Evolutionary conservation across 1,140 invertebrate species (phyloP).

Genomic region (Hycleus phaleratus): DNA sequence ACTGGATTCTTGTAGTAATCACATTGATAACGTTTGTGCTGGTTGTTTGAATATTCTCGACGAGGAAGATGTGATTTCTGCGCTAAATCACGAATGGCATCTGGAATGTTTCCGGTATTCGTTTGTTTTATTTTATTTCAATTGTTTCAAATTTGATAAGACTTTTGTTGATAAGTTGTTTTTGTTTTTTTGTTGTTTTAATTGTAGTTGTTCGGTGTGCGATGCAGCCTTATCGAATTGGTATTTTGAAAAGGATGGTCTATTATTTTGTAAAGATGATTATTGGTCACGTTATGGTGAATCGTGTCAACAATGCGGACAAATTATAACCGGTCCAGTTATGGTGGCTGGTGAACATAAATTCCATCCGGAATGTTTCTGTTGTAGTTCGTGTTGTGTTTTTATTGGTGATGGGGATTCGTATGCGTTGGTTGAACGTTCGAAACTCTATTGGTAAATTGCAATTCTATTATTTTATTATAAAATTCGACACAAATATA

Average conservation of each 20-base stretch:
- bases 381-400: slow-evolving; percentile 69
- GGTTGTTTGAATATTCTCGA: slow-evolving; percentile 67
- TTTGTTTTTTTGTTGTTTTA: not conserved
- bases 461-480: not conserved
- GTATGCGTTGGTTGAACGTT: slow-evolving; percentile 81
- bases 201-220: slow-evolving; percentile 75
- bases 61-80: slow-evolving; percentile 69
- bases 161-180: too few relatives aligned
- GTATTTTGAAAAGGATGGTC: slow-evolving; percentile 89
- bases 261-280: slow-evolving; percentile 82
- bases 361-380: slow-evolving; percentile 93
- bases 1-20: too few relatives aligned
- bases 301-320: slow-evolving; percentile 77
- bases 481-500: too few relatives aligned
- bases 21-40: slow-evolving; percentile 47
- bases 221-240: slow-evolving; percentile 75
- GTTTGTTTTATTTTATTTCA: not conserved
- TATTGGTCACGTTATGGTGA: slow-evolving; percentile 85
- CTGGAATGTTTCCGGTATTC: slow-evolving; percentile 74
- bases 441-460: slow-evolving; percentile 75
- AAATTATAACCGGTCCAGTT: slow-evolving; percentile 84
- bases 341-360: slow-evolving; percentile 92
- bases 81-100: slow-evolving; percentile 78
- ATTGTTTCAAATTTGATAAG: too few relatives aligned
- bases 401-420: slow-evolving; percentile 89